These are phyloP conservation scores for Pseudomyrmex gracilis DNA, from an alignment of 1,140 invertebrate species.

Conservation along the genomic window DNA sequence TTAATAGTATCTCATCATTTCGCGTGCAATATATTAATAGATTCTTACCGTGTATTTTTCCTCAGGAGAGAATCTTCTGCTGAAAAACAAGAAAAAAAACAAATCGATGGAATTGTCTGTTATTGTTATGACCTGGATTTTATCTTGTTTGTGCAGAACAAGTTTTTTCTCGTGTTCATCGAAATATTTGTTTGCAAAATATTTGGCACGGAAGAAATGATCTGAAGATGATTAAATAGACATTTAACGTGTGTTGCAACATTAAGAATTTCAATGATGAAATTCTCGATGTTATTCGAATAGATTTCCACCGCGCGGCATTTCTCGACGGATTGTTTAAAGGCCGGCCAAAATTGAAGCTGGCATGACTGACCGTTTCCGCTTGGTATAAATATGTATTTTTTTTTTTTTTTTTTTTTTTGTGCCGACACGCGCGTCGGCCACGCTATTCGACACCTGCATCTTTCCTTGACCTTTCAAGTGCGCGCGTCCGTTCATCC, in stretches of 20 bases:
- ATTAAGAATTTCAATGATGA: neutral
- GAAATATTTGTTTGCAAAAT: neutral
- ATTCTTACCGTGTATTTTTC: neutral
- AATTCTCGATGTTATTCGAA: conserved; percentile 16
- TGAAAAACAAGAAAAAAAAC: too few species aligned
- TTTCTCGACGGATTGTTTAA: neutral
- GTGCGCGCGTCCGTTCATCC: conserved; percentile 65
- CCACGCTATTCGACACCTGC: conserved; percentile 43
- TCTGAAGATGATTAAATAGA: neutral
- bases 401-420: too few species aligned
- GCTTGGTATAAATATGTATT: conserved; percentile 36
- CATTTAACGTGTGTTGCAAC: neutral
- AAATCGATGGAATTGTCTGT: neutral
- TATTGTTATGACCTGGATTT: conserved; percentile 19
- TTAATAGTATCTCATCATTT: neutral
- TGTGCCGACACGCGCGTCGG: conserved; percentile 9
- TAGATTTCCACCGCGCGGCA: neutral
- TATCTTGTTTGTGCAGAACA: neutral
- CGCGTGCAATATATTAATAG: conserved; percentile 5
- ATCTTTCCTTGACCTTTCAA: conserved; percentile 73
- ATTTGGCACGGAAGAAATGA: neutral
- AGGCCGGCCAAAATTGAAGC: conserved; percentile 18
- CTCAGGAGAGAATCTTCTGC: neutral
- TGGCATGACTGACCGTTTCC: conserved; percentile 44
- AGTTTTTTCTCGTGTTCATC: neutral